These are phyloP conservation scores for Hyperoplus immaculatus DNA, from an alignment of 2,797 vertebrate genomes.

Conservation along the genomic window DNA sequence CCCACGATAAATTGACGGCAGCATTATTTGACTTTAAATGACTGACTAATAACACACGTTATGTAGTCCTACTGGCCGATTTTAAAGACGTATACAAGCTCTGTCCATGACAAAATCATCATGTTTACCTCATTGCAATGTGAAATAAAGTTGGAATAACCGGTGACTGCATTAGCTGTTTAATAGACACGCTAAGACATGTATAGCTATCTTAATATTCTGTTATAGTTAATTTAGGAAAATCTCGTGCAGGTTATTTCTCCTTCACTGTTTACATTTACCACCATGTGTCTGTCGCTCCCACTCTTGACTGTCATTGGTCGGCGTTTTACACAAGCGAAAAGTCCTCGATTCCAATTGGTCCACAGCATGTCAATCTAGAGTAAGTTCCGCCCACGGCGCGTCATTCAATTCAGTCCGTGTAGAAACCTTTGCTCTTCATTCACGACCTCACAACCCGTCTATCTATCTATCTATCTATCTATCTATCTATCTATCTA, in stretches of 20 bases:
- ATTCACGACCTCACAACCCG: no score
- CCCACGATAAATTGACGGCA: constrained; percentile 35
- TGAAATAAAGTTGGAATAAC: background rate
- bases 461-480: background rate
- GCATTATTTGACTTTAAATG: constrained; percentile 24
- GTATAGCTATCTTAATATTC: rapidly evolving
- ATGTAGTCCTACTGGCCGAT: background rate
- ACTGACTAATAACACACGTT: background rate
- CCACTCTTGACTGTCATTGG: constrained; percentile 68
- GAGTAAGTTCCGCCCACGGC: constrained; percentile 49
- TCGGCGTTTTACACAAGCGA: background rate
- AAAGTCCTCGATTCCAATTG: constrained; percentile 31
- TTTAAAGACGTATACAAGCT: background rate
- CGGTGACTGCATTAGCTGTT: background rate
- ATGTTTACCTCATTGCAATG: background rate
- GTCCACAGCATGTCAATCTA: constrained; percentile 55
- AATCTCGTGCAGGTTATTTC: background rate
- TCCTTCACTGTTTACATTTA: constrained; percentile 3
- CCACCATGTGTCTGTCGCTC: background rate
- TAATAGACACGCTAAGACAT: background rate
- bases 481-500: background rate
- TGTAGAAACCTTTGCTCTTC: constrained; percentile 29
- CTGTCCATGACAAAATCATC: background rate
- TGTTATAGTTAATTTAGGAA: background rate
- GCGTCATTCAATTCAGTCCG: constrained; percentile 63